Conservation (phyloP, 1,140 invertebrate species). For the Diprion similis region DNA sequence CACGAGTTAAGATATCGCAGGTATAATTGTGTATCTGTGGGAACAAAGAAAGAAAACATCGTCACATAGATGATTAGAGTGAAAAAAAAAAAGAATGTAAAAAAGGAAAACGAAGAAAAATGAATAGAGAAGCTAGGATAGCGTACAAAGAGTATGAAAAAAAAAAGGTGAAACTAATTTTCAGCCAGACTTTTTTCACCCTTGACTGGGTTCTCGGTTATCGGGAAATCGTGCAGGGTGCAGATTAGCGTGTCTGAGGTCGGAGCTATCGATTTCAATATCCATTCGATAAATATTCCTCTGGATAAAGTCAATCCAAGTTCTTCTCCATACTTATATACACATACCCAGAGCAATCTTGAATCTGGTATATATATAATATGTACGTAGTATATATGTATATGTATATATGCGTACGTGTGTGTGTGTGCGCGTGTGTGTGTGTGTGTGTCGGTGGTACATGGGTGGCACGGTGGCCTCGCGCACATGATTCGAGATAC, state of each 20-base stretch:
- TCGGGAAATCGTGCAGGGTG: constrained; percentile 41
- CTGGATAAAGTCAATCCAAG: constrained; percentile 31
- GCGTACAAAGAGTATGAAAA: neutral
- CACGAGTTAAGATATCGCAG: no score
- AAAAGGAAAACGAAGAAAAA: no score
- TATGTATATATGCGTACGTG: neutral
- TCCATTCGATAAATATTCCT: constrained; percentile 51
- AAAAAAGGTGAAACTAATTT: neutral
- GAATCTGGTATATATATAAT: neutral
- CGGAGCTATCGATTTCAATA: constrained; percentile 51
- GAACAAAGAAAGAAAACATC: no score
- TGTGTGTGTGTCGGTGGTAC: neutral
- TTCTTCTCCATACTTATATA: constrained; percentile 11
- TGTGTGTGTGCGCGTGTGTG: neutral
- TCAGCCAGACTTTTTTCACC: neutral
- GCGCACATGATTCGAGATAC: constrained; percentile 7
- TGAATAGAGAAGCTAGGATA: no score
- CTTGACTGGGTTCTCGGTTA: constrained; percentile 28
- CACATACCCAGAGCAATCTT: neutral
- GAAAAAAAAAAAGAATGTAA: no score
- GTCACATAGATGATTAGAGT: no score
- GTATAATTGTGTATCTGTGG: no score
- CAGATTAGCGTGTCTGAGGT: constrained; percentile 51
- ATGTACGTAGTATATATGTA: neutral
- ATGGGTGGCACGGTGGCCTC: neutral